Base-by-base conservation (phyloP, 1,140 invertebrate species). In the Lanistes nyassanus region DNA sequence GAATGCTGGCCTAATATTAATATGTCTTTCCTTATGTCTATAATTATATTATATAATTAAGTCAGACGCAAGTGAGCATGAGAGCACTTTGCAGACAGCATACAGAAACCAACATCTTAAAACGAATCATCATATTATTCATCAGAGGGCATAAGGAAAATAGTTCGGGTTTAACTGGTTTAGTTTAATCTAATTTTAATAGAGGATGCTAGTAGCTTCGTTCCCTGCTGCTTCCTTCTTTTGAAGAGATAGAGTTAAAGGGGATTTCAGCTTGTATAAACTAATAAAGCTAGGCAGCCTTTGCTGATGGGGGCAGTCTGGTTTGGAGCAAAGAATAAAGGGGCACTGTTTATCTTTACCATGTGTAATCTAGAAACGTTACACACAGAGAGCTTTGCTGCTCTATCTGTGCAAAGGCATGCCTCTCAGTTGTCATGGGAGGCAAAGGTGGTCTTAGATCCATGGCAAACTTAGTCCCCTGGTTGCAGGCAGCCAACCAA, bases 401-500 rank as follows among this genome's bases (percentile, higher is more conserved):
- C n/a, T 23, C 23, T 60, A 60, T 60, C 23, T 60, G 9, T 60
- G 9, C n/a, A 26, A 31, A 31, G n/a, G 3, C 9, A n/a, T 1
- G 9, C 9, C 23, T n/a, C 9, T n/a, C 9, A 9, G 56, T 60
- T 60, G 56, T 60, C 66, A 36, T n/a, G 67, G 60, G 60, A 56
- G 56, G 70, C 55, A 37, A 37, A 19, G 53, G 70, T 60, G 21
- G 23, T 26, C 23, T 29, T n/a, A 26, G 56, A 37, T 34, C 36
- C 21, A 39, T 23, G 56, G 36, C 55, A 60, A 60, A 72, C 55
- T 60, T 31, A 4, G 34, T 6, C 36, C 19, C 65, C 11, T 37
- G 65, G 2, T 42, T 56, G 69, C 55, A 34, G 68, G 34, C 36
- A 34, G 53, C 51, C 68, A 70, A 70, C 68, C 68, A 72, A 72